Base-by-base conservation (phyloP, 1,140 invertebrate species). In the Calephelis nemesis region DNA sequence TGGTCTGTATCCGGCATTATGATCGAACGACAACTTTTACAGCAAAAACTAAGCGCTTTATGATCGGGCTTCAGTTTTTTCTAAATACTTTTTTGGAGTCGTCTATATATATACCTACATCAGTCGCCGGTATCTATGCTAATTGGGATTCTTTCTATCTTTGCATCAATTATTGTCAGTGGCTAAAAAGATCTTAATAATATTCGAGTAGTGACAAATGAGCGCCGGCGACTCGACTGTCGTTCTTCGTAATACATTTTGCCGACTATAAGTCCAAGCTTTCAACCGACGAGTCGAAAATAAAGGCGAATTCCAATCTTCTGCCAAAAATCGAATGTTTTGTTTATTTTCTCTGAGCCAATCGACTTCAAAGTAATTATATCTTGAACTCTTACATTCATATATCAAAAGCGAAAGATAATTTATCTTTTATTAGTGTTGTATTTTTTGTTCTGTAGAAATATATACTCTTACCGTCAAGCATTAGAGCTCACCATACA, bases 291-390 rank as follows among this genome's bases (percentile, higher is more conserved):
- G 76, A 71, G 75, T 83, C 76, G 42, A 79, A 88, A 88, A 88
- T 88, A 85, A 82, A 88, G 78, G 76, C 63, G 74, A 72, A 86
- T 85, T 85, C 84, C 82, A 67, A 71, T 74, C 77, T 78, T 74
- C 77, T 86, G 85, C 85, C 85, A 88, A 88, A 85, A 80, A 76
- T 76, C 74, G 70, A 75, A 73, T 79, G 74, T 82, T 81, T 85
- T 82, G 74, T 80, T 84, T 86, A 77, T 83, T 82, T 81, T 75
- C 69, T 75, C 70, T 39, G 70, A 74, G 69, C 72, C 70, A 74
- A 77, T 76, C 67, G 69, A 67, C 71, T 73, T 72, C 63, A 66
- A 71, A 42, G 68, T 62, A 47, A 66, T 66, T 66, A 58, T 50
- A 66, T 10, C 63, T 67, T 63, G 54, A 42, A 65, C 52, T 60